Evolutionary conservation across 2,888 invertebrate species (phyloP).

Genomic region (Hypolimnas misippus): DNA sequence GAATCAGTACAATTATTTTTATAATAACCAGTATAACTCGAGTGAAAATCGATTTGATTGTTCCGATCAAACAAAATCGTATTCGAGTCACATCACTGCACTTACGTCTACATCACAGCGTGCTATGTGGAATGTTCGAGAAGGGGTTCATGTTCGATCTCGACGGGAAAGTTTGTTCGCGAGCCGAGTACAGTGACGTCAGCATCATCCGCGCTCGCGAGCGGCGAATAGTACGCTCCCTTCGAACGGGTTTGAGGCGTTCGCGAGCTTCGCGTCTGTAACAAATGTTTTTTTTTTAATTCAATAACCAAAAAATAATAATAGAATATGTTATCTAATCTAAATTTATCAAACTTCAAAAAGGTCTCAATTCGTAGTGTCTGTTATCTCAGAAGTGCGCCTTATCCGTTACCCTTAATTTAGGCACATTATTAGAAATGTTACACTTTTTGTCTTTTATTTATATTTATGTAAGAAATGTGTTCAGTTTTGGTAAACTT

Average conservation of each 20-base stretch:
- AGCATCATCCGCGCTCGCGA: conserved; percentile 69
- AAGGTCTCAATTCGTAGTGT: no score
- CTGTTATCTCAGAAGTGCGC: no score
- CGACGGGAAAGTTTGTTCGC: conserved; percentile 52
- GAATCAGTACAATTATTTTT: no score
- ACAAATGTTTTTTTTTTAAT: background rate
- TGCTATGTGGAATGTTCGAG: conserved; percentile 75
- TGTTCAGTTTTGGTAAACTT: no score
- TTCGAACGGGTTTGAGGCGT: conserved; percentile 41
- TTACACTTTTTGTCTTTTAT: no score
- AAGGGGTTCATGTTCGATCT: conserved; percentile 56
- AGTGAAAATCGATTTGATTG: background rate
- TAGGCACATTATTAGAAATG: no score
- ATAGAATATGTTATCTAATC: background rate
- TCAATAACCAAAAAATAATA: background rate
- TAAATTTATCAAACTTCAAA: no score
- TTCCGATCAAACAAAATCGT: background rate
- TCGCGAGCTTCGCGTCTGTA: conserved; percentile 41
- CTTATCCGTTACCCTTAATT: no score
- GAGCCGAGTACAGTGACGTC: conserved; percentile 62
- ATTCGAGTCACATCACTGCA: conserved; percentile 31
- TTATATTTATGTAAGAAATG: no score
- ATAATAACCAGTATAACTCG: no score
- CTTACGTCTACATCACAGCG: conserved; percentile 70
- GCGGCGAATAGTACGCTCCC: conserved; percentile 62